Evolutionary conservation across 2,888 invertebrate genomes (phyloP), one percentile per base, ranked within the genome.

Genomic region (Tribolium freemani): DNA sequence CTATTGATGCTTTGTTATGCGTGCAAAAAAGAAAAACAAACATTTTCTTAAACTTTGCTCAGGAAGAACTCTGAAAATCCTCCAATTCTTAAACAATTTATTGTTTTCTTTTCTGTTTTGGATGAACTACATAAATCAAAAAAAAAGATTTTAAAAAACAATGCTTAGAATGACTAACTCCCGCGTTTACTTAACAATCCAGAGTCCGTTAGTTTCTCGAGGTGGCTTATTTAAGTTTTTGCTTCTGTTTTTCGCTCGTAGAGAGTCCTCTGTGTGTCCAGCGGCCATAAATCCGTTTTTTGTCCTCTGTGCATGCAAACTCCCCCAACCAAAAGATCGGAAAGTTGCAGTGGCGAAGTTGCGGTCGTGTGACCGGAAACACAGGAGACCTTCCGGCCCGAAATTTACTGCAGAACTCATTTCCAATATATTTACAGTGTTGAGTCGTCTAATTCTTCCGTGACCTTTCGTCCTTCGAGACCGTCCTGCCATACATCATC

Each of bases 401-500:
- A 58, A 68, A 68, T 68, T 68, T 57, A 54, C 50, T 50, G 57
- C 56, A 20, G 53, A 44, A 53, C 63, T 63, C 70, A 63, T 70
- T 70, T 54, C 63, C 70, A 61, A 70, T 56, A 70, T 70, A 61
- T 70, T 70, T 70, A 63, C 70, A 61, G 63, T 54, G 53, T 53
- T 50, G 45, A 63, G 51, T 54, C 31, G 20, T 13, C 30, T 51
- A 51, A 20, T 66, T 53, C 50, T 30, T 58, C 21, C 46, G 67
- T 69, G 61, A 54, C 67, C 21, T 71, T 20, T 51, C 51, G 60
- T 72, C 70, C 75, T 66, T 67, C 63, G 72, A 64, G 72, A 75
- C 69, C 56, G 61, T 63, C 74, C 75, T 73, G 75, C 74, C 75
- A 79, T 80, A 80, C 79, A 80, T 80, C 80, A 80, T 77, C 78